Evolutionary conservation across 2,113 vertebrate genomes (phyloP), one percentile per base, ranked within the genome.

Genomic region (Alectura lathami): DNA sequence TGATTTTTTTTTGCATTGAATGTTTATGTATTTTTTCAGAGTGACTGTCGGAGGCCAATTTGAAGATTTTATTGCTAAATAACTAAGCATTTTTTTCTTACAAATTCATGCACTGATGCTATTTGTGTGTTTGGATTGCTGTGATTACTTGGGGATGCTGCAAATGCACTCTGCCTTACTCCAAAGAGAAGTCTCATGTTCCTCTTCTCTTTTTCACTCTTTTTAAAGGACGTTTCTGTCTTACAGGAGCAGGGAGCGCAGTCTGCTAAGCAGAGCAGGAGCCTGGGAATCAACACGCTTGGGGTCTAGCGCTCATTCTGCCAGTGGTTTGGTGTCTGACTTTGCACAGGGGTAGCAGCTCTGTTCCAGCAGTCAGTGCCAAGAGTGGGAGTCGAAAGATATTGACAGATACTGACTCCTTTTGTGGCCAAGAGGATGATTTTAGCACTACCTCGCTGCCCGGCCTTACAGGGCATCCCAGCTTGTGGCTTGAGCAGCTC

Each of bases 21-120:
- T 43, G 64, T 36, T 83, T 86, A 38, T 1, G 1, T 56, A 4
- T 1, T 88, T 95, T 95, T 87, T 92, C 81, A 81, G 81, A 93
- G 42, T 42, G 79, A 90, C 27, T 92, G 76, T 72, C 3, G 34
- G 79, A 83, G 27, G 47, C 64, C 78, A 85, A 84, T 87, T 67
- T 83, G 76, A 79, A 96, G 89, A 91, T 68, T 80, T 87, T 78
- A 42, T 30, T 91, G 64, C 56, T 78, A 89, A 92, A 88, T 32
- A 76, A 81, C 18, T 2, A 69, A 78, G 50, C 20, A 11, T 63
- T 80, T 95, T 94, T 92, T 84, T 96, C 94, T 85, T 86, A 57
- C 32, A 93, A 80, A 86, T 67, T 42, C 64, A 60, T 13, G 32
- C 12, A 47, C 29, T 6, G 57, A 34, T 70, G 54, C 24, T 87